A percentile compares a stretch with the other conserved stretches of the same genome.
phyloP scores from a whole-genome alignment of 2,888 invertebrate species.

The Hetaerina titia region DNA sequence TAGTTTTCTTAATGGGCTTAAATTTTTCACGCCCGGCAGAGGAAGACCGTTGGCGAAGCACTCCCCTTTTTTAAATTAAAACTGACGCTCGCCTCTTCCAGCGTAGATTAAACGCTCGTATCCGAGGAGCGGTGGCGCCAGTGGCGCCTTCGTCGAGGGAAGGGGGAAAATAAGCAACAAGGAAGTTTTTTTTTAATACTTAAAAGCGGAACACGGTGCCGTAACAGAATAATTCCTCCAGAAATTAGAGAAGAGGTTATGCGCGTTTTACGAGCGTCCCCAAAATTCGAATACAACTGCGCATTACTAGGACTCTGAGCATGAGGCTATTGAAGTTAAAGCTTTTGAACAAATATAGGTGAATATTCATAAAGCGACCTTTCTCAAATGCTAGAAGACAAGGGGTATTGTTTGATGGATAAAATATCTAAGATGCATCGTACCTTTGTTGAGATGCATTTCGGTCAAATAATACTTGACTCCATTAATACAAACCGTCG shows the following conservation, averaged over 20 bases:
- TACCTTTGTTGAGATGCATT: too few relatives aligned
- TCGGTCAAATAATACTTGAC: not conserved
- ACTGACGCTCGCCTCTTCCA: slow-evolving; percentile 57
- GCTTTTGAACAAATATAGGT: not conserved
- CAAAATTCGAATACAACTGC: not conserved
- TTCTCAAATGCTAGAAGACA: not conserved
- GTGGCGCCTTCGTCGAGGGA: not conserved
- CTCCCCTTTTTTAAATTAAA: slow-evolving; percentile 61
- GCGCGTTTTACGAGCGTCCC: not conserved
- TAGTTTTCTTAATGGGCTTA: slow-evolving; percentile 65
- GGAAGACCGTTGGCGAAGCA: slow-evolving; percentile 10
- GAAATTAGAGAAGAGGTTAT: not conserved
- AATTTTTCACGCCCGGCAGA: slow-evolving; percentile 59
- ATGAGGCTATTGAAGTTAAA: not conserved
- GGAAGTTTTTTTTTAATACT: not conserved
- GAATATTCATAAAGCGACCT: not conserved
- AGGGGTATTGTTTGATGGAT: not conserved
- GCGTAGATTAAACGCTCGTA: slow-evolving; percentile 62
- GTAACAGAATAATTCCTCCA: not conserved
- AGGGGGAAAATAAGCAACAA: not conserved
- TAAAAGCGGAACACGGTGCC: not conserved
- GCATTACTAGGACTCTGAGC: not conserved
- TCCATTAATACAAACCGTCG: not conserved
- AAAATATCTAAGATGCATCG: not conserved
- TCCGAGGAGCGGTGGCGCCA: slow-evolving; percentile 9